These are phyloP conservation scores for Endotricha flammealis DNA, from an alignment of 2,888 invertebrate genomes.

Conservation along the genomic window DNA sequence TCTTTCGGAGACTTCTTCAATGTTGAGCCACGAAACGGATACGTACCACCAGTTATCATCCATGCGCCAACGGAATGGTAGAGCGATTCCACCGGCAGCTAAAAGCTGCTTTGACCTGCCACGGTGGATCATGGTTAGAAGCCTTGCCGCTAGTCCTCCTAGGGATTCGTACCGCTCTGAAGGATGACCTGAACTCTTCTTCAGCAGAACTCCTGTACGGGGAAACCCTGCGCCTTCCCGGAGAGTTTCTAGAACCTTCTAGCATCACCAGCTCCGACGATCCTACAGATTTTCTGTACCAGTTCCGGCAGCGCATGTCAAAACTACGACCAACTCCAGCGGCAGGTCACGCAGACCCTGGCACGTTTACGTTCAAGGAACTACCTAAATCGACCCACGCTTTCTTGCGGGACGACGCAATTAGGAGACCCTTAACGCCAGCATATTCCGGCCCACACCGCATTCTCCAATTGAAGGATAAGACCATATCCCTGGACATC, in stretches of 20 bases:
- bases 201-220: slow-evolving; percentile 18
- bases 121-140: slow-evolving; percentile 11
- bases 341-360: not conserved
- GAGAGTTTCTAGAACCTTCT: slow-evolving; percentile 20
- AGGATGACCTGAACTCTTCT: slow-evolving; percentile 17
- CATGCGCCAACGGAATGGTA: slow-evolving; percentile 15
- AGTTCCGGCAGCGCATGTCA: slow-evolving; percentile 8
- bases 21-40: slow-evolving; percentile 10
- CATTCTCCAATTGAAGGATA: not conserved
- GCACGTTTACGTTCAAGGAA: slow-evolving; percentile 11
- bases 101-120: slow-evolving; percentile 22
- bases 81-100: slow-evolving; percentile 22
- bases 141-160: slow-evolving; percentile 18
- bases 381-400: slow-evolving; percentile 7
- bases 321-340: slow-evolving; percentile 11
- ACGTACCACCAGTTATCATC: no score
- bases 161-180: slow-evolving; percentile 19
- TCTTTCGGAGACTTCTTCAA: slow-evolving; percentile 32
- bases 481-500: not conserved
- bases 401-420: slow-evolving; percentile 15
- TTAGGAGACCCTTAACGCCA: slow-evolving; percentile 11
- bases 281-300: slow-evolving; percentile 3
- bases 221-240: slow-evolving; percentile 22
- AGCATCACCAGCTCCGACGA: not conserved
- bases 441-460: slow-evolving; percentile 16